These are phyloP conservation scores for Suncus etruscus DNA, from an alignment of 2,113 vertebrate genomes.

Conservation along the genomic window DNA sequence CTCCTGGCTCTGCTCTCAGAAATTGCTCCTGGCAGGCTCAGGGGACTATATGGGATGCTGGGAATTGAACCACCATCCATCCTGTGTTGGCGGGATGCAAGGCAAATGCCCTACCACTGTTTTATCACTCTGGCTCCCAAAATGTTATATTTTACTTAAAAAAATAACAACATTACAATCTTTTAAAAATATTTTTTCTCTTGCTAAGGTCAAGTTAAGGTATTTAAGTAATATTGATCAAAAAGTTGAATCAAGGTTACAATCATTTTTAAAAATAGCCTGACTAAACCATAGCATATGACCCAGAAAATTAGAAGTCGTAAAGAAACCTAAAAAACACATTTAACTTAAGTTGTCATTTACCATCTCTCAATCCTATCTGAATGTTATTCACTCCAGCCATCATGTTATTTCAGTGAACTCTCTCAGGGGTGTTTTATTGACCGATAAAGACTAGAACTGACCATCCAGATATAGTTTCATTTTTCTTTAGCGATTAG, in stretches of 20 bases:
- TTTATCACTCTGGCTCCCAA: background rate
- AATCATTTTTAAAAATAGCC: background rate
- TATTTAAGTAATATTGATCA: background rate
- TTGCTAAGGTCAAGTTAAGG: slow-evolving; percentile 19
- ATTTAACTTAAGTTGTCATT: slow-evolving; percentile 9
- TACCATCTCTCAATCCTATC: background rate
- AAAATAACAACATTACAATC: too few relatives aligned
- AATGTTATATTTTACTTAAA: slow-evolving; percentile 6
- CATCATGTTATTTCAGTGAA: background rate
- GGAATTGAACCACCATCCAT: too few relatives aligned
- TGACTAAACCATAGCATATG: background rate
- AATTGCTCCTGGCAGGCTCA: too few relatives aligned
- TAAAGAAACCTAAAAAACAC: slow-evolving; percentile 1
- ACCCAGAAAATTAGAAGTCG: background rate
- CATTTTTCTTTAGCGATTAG: slow-evolving; percentile 53
- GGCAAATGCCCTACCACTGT: too few relatives aligned
- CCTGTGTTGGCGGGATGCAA: too few relatives aligned
- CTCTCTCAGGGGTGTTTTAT: slow-evolving; percentile 28
- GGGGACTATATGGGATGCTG: too few relatives aligned
- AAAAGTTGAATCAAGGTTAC: background rate
- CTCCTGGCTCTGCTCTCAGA: too few relatives aligned
- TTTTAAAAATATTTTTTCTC: background rate
- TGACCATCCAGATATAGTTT: slow-evolving; percentile 50
- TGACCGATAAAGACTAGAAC: background rate
- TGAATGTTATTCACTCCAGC: slow-evolving; percentile 30